Evolutionary conservation across 2,113 vertebrate genomes (phyloP), one percentile per base, ranked within the genome.

Genomic region (Engraulis encrasicolus): DNA sequence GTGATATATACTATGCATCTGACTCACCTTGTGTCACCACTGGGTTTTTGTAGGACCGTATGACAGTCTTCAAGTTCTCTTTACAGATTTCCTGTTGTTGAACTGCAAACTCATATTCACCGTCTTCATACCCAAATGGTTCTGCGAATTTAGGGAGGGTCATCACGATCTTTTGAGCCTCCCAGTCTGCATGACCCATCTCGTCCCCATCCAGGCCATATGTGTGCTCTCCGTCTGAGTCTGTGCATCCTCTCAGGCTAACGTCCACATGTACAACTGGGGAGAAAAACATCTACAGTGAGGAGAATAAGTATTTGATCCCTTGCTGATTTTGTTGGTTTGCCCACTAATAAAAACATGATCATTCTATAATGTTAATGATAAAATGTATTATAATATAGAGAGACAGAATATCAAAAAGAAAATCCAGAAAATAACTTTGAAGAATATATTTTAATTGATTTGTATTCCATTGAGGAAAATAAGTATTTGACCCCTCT

Each of bases 131-230:
- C 58, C 0, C 0, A 0, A 78, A 0, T 0, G 50, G 40, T 20
- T 81, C 87, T 80, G 37, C 38, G 78, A 88, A 91, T 1, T 81
- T 66, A n/a, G 89, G 88, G 1, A 77, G 0, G 0, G 85, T n/a
- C 0, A 23, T 0, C 0, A 85, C 83, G 74, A n/a, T n/a, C n/a
- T n/a, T n/a, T n/a, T n/a, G n/a, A n/a, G n/a, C n/a, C n/a, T n/a
- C n/a, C n/a, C 84, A 89, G 78, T 90, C 86, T 45, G 79, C 45
- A 36, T 89, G 85, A 23, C 19, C 3, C 38, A 3, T 0, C 79
- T 82, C 87, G 2, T 90, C 85, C 40, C 80, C 83, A 82, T 89
- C 88, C 2, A 50, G 6, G 7, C 40, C 80, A 37, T 2, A 15
- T 50, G 81, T 78, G 1, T 2, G 0, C 50, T 84, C 80, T 82